Evolutionary conservation across 2,888 invertebrate species (phyloP).

Genomic region (Archips crataeganus): DNA sequence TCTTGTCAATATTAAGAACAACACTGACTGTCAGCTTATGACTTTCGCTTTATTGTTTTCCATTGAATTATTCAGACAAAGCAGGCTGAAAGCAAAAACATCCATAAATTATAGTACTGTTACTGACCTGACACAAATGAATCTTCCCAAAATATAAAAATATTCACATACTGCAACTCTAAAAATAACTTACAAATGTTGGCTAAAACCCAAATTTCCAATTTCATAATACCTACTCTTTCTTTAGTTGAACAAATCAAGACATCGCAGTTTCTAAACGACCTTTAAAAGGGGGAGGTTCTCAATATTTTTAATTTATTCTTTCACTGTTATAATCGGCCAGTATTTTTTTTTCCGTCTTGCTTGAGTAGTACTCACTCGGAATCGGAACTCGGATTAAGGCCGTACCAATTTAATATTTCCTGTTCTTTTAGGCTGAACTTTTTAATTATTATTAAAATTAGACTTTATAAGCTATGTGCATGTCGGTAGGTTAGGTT

Average conservation of each 20-base stretch:
- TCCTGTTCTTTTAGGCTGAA: neutral
- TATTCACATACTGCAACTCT: neutral
- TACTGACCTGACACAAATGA: conserved; percentile 12
- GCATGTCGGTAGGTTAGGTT: neutral
- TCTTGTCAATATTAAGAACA: too few relatives aligned
- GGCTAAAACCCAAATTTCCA: conserved; percentile 21
- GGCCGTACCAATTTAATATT: neutral
- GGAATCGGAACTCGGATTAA: neutral
- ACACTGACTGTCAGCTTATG: too few relatives aligned
- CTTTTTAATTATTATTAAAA: neutral
- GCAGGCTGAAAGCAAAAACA: neutral
- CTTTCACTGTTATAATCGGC: neutral
- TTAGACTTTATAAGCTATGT: neutral
- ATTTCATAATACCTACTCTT: conserved; percentile 10
- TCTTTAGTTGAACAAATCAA: too few relatives aligned
- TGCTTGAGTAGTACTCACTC: neutral
- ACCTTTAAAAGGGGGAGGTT: too few relatives aligned
- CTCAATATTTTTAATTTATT: neutral
- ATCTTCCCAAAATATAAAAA: neutral
- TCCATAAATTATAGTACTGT: neutral
- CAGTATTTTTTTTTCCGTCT: neutral
- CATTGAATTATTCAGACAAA: neutral
- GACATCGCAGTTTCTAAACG: too few relatives aligned
- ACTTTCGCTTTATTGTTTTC: too few relatives aligned
- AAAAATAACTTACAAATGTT: conserved; percentile 10